These are phyloP conservation scores for Chionomys nivalis DNA, from an alignment of 2,113 vertebrate species.

Conservation along the genomic window DNA sequence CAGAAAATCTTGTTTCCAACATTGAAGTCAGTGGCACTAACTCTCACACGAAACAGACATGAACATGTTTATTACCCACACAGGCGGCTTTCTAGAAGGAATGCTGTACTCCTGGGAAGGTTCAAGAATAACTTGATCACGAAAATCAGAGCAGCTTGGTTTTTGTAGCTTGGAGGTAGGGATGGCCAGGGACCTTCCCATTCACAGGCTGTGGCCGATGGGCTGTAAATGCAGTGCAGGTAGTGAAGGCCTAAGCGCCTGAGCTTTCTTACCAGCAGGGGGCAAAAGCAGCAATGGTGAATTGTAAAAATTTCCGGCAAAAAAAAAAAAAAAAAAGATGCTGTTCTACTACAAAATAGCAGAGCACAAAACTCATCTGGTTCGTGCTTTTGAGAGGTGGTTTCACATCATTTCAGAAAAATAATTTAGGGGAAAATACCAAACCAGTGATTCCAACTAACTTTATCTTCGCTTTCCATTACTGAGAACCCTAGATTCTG, in stretches of 20 bases:
- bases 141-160: not conserved
- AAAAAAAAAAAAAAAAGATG: not conserved
- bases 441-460: not conserved
- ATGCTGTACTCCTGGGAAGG: not conserved
- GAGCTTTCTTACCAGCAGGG: not conserved
- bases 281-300: not conserved
- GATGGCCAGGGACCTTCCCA: not conserved
- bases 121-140: not conserved
- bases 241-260: not conserved
- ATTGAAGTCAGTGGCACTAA: not conserved
- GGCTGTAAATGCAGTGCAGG: not conserved
- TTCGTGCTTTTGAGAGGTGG: not conserved
- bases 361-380: not conserved
- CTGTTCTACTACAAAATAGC: not conserved
- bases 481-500: not conserved
- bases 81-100: not conserved
- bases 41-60: not conserved
- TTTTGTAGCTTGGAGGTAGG: not conserved
- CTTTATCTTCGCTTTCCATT: not conserved
- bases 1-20: not conserved
- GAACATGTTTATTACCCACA: not conserved
- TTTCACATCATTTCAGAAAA: not conserved
- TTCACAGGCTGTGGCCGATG: not conserved
- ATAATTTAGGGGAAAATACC: not conserved
- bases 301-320: constrained; percentile 4